These are phyloP conservation scores for Phalacrocorax aristotelis DNA, from an alignment of 2,113 vertebrate genomes.

Conservation along the genomic window DNA sequence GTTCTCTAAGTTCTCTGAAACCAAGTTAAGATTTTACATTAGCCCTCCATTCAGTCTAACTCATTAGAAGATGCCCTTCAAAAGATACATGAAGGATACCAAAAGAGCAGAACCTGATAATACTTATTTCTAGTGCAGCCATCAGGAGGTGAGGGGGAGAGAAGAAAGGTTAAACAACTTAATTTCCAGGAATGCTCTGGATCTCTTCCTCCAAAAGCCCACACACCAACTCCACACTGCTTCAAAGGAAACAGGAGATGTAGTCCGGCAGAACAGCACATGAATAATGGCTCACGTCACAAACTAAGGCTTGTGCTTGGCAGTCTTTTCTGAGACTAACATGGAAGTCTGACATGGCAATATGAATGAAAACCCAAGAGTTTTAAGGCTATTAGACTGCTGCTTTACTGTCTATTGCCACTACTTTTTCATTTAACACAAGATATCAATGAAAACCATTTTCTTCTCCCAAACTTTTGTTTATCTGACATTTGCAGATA, in stretches of 20 bases:
- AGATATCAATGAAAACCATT: background rate
- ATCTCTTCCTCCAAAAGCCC: background rate
- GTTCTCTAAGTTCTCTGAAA: background rate
- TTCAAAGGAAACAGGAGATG: background rate
- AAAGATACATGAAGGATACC: background rate
- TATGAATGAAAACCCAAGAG: background rate
- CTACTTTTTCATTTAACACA: background rate
- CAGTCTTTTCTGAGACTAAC: background rate
- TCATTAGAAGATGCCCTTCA: background rate
- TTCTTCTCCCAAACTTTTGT: background rate
- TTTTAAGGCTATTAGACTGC: background rate
- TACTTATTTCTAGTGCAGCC: background rate
- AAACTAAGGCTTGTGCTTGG: background rate
- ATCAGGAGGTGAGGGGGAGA: background rate
- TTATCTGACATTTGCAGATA: background rate
- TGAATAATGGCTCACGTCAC: background rate
- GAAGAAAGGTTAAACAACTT: background rate
- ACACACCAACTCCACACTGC: background rate
- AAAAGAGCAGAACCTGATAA: background rate
- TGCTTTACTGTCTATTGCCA: background rate
- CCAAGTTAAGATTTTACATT: background rate
- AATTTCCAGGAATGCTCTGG: background rate
- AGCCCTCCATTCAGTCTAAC: background rate
- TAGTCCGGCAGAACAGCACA: background rate
- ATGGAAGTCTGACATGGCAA: background rate